Base-by-base conservation (phyloP, 2,888 invertebrate genomes). In the Nipponacmea schrenckii region DNA sequence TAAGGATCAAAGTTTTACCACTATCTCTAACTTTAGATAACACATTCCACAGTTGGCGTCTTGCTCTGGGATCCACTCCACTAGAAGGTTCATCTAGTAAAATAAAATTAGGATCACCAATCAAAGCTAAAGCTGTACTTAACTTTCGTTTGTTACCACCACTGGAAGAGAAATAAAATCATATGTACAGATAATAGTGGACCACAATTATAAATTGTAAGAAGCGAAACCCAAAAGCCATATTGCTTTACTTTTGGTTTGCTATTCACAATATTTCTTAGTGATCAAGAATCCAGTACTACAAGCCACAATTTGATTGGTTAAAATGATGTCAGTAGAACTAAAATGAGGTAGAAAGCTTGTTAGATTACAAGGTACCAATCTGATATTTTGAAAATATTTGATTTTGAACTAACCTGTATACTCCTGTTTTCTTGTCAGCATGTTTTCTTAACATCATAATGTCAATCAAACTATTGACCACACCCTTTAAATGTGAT, bases 61-160 rank as follows among this genome's bases (percentile, higher is more conserved):
- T 82, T 3, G 88, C 86, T 7, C 79, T 80, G 2, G 89, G 89
- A 78, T 90, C 90, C 87, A 90, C 88, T 10, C 90, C 90, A 62
- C 88, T 88, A 14, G 88, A 89, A 5, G 89, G 89, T 74, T 89
- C 89, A 81, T 89, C 89, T 86, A 86, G 67, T 12, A 74, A 63
- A 27, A 70, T 68, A 74, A 66, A 79, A 31, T 80, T 80, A 26
- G 85, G 85, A 69, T 83, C 80, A 14, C 85, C 86, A 67, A 85
- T 81, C 50, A 85, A 69, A 17, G 86, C 84, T 26, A 85, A 80
- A 20, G 84, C 85, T 45, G 84, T 82, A 69, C 82, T 83, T 50
- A 85, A 69, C 69, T 85, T 85, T 45, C 86, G 67, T 69, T 85
- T 85, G 70, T 85, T 86, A 56, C 86, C 86, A 10, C 85, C 85